Conservation (phyloP, 2,888 invertebrate genomes). For the Drosophila leonis region DNA sequence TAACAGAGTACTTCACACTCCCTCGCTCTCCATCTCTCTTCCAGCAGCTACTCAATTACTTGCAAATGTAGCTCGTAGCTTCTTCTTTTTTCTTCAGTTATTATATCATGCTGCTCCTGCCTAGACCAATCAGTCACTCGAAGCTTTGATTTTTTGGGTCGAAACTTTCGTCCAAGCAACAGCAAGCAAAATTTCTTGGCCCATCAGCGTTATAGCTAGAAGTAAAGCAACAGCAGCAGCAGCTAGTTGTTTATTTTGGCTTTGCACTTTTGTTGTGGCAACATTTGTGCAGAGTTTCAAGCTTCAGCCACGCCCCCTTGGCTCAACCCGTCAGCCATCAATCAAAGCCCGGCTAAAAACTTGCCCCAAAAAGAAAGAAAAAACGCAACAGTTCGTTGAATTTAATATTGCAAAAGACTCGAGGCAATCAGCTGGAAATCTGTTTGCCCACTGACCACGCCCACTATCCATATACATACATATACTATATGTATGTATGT, state of each 20-base stretch:
- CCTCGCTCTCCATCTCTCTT: background rate
- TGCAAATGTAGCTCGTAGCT: background rate
- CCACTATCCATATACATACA: background rate
- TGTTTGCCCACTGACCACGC: constrained; percentile 14
- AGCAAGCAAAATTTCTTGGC: constrained; percentile 22
- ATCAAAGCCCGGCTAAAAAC: constrained; percentile 31
- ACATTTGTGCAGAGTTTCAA: constrained; percentile 34
- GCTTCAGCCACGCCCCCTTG: background rate
- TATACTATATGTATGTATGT: background rate
- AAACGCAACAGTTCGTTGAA: constrained; percentile 26
- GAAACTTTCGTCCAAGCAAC: background rate
- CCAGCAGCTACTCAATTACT: constrained; percentile 26
- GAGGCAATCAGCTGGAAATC: constrained; percentile 23
- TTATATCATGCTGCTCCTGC: constrained; percentile 32
- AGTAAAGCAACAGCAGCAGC: constrained; percentile 5
- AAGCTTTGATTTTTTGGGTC: constrained; percentile 32
- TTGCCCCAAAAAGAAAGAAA: constrained; percentile 13
- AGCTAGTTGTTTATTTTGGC: constrained; percentile 32
- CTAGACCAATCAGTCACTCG: constrained; percentile 40
- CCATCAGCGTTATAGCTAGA: constrained; percentile 18
- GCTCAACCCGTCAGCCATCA: constrained; percentile 37
- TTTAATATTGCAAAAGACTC: constrained; percentile 34
- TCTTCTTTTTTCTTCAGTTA: constrained; percentile 11
- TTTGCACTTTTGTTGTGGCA: constrained; percentile 34
- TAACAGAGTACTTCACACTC: background rate